Evolutionary conservation across 2,797 vertebrate species (phyloP).

Genomic region (Sylvilagus floridanus): DNA sequence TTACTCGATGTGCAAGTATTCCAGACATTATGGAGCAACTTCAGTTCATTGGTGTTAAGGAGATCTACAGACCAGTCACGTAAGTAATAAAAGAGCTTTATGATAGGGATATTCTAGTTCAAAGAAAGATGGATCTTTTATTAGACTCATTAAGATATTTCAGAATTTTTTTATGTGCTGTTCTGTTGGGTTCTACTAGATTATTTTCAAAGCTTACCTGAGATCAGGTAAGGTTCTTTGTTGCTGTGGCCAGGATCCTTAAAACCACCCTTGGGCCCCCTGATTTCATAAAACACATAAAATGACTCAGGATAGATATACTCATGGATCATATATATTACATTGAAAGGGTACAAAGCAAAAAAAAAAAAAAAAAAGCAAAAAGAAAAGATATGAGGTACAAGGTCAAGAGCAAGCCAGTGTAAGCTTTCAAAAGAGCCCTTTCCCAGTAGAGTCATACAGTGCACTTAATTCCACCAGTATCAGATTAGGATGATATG

Average conservation of each 20-base stretch:
- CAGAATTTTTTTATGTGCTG: background rate
- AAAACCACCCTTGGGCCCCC: background rate
- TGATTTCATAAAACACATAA: background rate
- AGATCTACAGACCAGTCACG: slow-evolving; percentile 92
- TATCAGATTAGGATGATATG: background rate
- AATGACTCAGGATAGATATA: background rate
- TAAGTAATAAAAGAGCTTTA: slow-evolving; percentile 82
- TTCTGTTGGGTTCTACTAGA: background rate
- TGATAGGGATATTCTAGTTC: background rate
- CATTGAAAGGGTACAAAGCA: background rate
- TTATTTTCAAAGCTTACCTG: background rate
- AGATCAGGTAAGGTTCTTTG: background rate
- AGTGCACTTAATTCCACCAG: background rate
- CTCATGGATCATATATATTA: background rate
- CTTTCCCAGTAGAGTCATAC: background rate
- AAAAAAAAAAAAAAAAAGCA: background rate
- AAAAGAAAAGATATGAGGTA: background rate
- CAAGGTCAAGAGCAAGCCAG: background rate
- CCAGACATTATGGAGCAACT: slow-evolving; percentile 93
- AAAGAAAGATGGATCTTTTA: background rate
- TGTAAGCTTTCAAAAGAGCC: background rate
- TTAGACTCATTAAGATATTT: background rate
- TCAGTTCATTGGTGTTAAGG: slow-evolving; percentile 93
- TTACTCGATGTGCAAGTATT: slow-evolving; percentile 93
- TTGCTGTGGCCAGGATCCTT: background rate